phyloP scores from a whole-genome alignment of 2,888 invertebrate species.

The Drosophila multiciliata region DNA sequence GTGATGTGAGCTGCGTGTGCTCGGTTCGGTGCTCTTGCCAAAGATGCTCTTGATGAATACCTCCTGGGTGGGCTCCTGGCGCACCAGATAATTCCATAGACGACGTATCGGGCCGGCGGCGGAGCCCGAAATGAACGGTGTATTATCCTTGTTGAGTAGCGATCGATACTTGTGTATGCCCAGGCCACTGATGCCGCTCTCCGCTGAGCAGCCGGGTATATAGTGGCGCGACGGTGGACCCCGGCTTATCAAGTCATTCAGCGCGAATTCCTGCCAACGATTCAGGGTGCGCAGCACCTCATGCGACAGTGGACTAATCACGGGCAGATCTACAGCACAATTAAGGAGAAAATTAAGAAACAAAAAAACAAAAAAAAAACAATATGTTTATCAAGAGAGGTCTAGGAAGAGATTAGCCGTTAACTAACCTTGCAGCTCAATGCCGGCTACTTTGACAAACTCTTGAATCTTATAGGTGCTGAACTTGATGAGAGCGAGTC shows the following conservation, averaged over 20 bases:
- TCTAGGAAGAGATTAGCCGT: neutral
- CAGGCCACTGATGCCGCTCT: conserved; percentile 90
- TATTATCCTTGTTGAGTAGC: conserved; percentile 95
- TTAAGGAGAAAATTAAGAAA: too few relatives aligned
- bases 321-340: conserved; percentile 91
- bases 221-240: conserved; percentile 93
- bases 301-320: conserved; percentile 96
- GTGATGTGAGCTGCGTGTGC: conserved; percentile 58
- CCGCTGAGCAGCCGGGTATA: conserved; percentile 94
- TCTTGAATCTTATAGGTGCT: conserved; percentile 93
- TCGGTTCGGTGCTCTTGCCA: conserved; percentile 88
- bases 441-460: conserved; percentile 94
- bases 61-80: conserved; percentile 96
- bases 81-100: conserved; percentile 96
- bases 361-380: neutral
- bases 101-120: conserved; percentile 91
- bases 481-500: conserved; percentile 94
- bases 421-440: conserved; percentile 92
- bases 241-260: conserved; percentile 88
- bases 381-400: neutral
- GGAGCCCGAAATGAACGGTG: conserved; percentile 93
- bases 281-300: conserved; percentile 93
- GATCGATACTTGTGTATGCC: conserved; percentile 97
- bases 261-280: conserved; percentile 94
- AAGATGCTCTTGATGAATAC: conserved; percentile 98